Percentiles rank a stretch among this genome's conserved stretches.
Evolutionary conservation across 2,888 invertebrate genomes (phyloP).

Genomic region (Rotaria sp.): DNA sequence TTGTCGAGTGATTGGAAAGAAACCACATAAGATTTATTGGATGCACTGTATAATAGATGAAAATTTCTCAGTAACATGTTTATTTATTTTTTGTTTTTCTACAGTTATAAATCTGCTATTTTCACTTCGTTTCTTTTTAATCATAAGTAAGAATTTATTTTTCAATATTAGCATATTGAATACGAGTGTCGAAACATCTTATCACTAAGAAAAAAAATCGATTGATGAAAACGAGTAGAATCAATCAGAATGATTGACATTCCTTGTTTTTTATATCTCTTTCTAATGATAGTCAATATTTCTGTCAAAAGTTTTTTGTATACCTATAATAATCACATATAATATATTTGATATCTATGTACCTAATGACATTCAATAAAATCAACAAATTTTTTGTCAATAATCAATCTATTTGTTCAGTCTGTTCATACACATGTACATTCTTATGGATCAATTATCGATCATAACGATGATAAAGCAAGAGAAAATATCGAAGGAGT

Average conservation of each 20-base stretch:
- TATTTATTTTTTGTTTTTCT: neutral
- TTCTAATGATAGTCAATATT: neutral
- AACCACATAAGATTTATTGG: neutral
- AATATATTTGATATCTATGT: neutral
- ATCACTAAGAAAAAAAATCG: too few relatives aligned
- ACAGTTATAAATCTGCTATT: neutral
- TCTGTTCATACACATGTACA: neutral
- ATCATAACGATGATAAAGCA: neutral
- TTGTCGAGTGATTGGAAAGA: neutral
- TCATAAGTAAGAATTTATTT: neutral
- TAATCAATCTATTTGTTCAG: neutral
- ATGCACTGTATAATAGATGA: neutral
- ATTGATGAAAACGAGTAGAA: neutral
- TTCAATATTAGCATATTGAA: neutral
- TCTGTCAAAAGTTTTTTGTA: neutral
- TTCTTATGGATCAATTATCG: constrained; percentile 11
- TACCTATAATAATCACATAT: neutral
- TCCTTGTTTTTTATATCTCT: neutral
- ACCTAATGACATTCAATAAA: neutral
- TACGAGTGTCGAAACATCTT: too few relatives aligned
- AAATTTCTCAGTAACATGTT: neutral
- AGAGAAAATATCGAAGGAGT: neutral
- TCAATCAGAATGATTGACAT: neutral
- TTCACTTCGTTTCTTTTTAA: neutral
- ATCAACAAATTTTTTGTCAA: neutral